Evolutionary conservation across 1,140 invertebrate species (phyloP).

Genomic region (Periplaneta americana): DNA sequence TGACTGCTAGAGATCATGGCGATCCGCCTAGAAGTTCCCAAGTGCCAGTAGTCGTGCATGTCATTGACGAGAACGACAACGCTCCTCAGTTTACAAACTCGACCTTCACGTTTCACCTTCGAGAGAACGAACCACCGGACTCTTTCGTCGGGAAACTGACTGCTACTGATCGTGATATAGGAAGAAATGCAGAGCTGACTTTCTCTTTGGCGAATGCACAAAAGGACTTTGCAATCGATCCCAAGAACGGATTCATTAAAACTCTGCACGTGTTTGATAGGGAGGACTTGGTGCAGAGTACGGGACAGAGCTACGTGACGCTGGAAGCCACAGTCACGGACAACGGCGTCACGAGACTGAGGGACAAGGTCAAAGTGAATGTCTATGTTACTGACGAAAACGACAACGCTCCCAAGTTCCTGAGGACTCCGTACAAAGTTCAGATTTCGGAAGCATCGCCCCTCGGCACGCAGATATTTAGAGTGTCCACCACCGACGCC

Average conservation of each 20-base stretch:
- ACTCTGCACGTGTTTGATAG: slow-evolving; percentile 80
- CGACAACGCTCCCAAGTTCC: slow-evolving; percentile 86
- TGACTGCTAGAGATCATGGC: slow-evolving; percentile 76
- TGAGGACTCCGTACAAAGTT: slow-evolving; percentile 72
- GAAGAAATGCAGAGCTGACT: slow-evolving; percentile 84
- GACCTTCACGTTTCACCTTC: slow-evolving; percentile 76
- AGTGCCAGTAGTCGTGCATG: slow-evolving; percentile 82
- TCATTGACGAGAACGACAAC: slow-evolving; percentile 96
- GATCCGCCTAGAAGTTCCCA: slow-evolving; percentile 66
- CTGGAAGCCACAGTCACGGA: slow-evolving; percentile 84
- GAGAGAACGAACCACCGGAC: slow-evolving; percentile 84
- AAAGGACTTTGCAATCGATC: slow-evolving; percentile 81
- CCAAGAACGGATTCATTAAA: slow-evolving; percentile 87
- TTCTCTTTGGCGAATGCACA: slow-evolving; percentile 74
- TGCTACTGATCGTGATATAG: slow-evolving; percentile 86
- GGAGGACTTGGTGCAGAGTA: slow-evolving; percentile 69
- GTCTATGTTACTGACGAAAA: slow-evolving; percentile 88
- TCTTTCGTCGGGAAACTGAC: slow-evolving; percentile 85
- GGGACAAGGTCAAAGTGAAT: slow-evolving; percentile 83
- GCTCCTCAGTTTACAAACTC: slow-evolving; percentile 80
- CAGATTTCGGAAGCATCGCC: slow-evolving; percentile 78
- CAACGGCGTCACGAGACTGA: slow-evolving; percentile 72
- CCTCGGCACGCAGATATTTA: slow-evolving; percentile 71
- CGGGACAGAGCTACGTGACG: slow-evolving; percentile 69
- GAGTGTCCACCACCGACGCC: slow-evolving; percentile 78